Evolutionary conservation across 2,797 vertebrate species (phyloP).

Genomic region (Pseudopleuronectes americanus): DNA sequence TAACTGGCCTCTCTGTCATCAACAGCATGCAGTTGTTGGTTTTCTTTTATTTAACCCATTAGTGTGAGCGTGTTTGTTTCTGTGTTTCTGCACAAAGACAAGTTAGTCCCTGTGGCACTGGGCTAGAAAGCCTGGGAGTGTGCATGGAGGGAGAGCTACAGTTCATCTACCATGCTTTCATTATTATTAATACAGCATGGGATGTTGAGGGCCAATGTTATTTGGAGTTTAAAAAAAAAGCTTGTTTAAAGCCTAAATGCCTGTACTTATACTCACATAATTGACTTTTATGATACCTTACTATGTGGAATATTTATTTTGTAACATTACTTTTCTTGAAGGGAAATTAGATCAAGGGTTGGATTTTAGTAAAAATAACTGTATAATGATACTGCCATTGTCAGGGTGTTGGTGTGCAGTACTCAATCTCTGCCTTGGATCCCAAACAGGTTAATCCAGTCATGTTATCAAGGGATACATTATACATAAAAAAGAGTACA

Average conservation of each 20-base stretch:
- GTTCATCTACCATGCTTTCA: neutral
- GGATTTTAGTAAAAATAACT: neutral
- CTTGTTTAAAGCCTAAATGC: neutral
- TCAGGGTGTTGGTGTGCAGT: too few relatives aligned
- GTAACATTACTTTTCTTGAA: neutral
- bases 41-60: conserved; percentile 28
- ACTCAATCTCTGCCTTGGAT: neutral
- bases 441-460: neutral
- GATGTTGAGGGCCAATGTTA: neutral
- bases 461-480: neutral
- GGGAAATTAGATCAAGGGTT: neutral
- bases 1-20: conserved; percentile 24
- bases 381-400: neutral
- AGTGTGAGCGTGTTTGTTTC: neutral
- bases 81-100: neutral
- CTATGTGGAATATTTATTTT: too few relatives aligned
- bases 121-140: neutral
- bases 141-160: neutral
- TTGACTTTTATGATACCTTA: neutral
- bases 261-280: neutral
- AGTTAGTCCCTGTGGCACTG: neutral
- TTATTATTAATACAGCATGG: neutral
- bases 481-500: neutral
- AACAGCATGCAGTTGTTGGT: conserved; percentile 21
- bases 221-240: too few relatives aligned